Conservation (phyloP, 1,140 invertebrate species). For the Colletes gigas region DNA sequence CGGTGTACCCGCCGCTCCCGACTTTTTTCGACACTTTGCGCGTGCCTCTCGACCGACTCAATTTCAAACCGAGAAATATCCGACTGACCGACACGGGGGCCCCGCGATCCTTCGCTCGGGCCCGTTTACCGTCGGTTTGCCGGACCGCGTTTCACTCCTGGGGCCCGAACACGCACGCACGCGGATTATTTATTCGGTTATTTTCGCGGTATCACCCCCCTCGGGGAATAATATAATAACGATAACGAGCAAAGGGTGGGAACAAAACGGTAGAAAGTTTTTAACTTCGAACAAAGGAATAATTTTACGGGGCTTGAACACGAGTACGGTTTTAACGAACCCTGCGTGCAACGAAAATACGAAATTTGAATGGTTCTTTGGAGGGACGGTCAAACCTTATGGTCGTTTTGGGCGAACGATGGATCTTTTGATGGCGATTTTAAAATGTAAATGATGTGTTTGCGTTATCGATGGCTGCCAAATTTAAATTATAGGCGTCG, state of each 20-base stretch:
- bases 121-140: not conserved
- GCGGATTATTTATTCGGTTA: not conserved
- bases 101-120: not conserved
- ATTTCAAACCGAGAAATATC: not conserved
- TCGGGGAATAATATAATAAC: not conserved
- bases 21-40: slow-evolving; percentile 40
- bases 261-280: no score
- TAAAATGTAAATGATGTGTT: no score
- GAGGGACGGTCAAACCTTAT: no score
- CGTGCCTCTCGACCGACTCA: slow-evolving; percentile 24
- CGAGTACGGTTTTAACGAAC: no score
- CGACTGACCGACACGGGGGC: not conserved
- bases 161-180: not conserved
- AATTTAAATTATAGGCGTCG: no score
- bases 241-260: not conserved
- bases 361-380: no score
- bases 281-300: no score
- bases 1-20: not conserved
- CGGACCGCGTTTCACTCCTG: slow-evolving; percentile 15
- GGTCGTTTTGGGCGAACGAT: no score
- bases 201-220: not conserved
- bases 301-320: no score
- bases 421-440: no score
- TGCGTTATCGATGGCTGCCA: no score
- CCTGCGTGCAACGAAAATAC: no score